Evolutionary conservation across 1,140 invertebrate genomes (phyloP), one percentile per base, ranked within the genome.

Genomic region (Tetranychus urticae): DNA sequence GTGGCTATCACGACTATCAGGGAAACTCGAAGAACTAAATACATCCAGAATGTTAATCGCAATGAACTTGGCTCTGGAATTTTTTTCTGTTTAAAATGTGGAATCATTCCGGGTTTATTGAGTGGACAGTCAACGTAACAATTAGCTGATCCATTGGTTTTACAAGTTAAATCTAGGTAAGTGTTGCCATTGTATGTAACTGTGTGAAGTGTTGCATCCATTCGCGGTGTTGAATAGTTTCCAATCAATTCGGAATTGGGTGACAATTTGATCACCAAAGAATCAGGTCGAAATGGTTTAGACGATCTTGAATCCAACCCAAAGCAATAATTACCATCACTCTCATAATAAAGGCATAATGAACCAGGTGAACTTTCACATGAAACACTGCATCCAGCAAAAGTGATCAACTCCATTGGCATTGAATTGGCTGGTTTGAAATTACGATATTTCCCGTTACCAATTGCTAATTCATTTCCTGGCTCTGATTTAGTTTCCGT

Each of bases 1-100:
- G 61, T 58, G 33, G 60, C 60, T 7, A 64, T 60, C 36, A 58
- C 57, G 4, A 64, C 42, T 45, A 61, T 57, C 7, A 64, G 47
- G 4, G 48, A 14, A 2, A 63, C 39, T 50, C 62, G 14, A 23
- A 60, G 36, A 8, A 58, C 54, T 4, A 64, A 33, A 45, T 64
- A 64, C 6, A 56, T 50, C 50, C 57, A 62, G 34, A 64, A 64
- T 10, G 61, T 62, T n/a, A 58, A 10, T 14, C 6, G 1, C 36
- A 48, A 45, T 39, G 61, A 62, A 3, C 35, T 54, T 1, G 56
- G 23, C 33, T 62, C 61, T 5, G 35, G 34, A 47, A 48, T 48
- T 13, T 3, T 34, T 4, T 59, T 45, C 36, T 59, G 57, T 7
- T 45, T 14, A 14, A 14, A 14, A 36, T 56, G 33, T 5, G 55